Percentiles rank a stretch among this genome's conserved stretches.
Evolutionary conservation across 2,113 vertebrate genomes (phyloP).

Genomic region (Passer domesticus): DNA sequence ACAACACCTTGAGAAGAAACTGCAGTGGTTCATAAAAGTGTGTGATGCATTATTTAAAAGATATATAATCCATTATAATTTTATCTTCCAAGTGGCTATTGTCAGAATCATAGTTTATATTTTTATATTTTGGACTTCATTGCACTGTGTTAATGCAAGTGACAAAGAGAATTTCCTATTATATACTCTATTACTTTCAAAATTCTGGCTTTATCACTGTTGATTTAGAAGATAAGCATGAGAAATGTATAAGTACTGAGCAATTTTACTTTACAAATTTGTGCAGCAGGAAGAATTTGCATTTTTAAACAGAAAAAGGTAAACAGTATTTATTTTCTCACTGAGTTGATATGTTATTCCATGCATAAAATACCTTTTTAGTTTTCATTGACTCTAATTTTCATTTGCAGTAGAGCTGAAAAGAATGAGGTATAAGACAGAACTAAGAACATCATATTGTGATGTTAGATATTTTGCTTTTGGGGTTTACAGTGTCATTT

Average conservation of each 20-base stretch:
- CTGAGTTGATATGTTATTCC: neutral
- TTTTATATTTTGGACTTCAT: constrained; percentile 37
- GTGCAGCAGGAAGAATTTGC: constrained; percentile 16
- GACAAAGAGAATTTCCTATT: constrained; percentile 38
- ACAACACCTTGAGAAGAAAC: constrained; percentile 56
- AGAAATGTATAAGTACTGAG: constrained; percentile 6
- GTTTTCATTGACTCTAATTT: constrained; percentile 30
- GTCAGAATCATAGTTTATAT: neutral
- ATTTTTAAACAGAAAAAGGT: constrained; percentile 36
- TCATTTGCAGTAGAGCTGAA: constrained; percentile 40
- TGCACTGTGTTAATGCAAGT: neutral
- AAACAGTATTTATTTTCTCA: constrained; percentile 51
- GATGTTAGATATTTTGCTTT: constrained; percentile 50
- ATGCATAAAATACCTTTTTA: constrained; percentile 23
- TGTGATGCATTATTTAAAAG: constrained; percentile 59
- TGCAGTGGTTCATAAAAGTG: neutral
- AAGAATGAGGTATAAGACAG: constrained; percentile 25
- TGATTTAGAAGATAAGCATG: constrained; percentile 47
- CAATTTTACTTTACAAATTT: constrained; percentile 45
- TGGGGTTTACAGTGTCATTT: constrained; percentile 4
- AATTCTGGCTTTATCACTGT: constrained; percentile 33
- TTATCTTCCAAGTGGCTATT: constrained; percentile 16
- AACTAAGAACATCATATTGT: neutral
- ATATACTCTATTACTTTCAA: constrained; percentile 30
- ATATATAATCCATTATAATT: constrained; percentile 27